These are phyloP conservation scores for Scaptodrosophila lebanonensis DNA, from an alignment of 1,140 invertebrate species.

Conservation along the genomic window DNA sequence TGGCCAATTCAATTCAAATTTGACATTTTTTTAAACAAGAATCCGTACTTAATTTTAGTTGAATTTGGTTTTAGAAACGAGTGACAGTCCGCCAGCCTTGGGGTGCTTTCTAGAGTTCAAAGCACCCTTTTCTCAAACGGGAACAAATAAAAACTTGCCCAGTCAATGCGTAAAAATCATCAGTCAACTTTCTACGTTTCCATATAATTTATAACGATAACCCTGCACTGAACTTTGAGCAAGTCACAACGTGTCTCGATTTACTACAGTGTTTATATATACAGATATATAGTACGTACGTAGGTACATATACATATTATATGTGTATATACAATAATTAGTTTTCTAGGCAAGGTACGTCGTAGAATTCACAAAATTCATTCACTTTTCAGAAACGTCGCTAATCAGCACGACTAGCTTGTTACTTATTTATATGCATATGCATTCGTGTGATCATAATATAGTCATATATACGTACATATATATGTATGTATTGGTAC, in stretches of 20 bases:
- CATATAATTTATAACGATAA: constrained; percentile 47
- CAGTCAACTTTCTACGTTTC: constrained; percentile 43
- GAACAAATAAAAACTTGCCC: constrained; percentile 28
- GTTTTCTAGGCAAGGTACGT: constrained; percentile 36
- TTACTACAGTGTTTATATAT: too few relatives aligned
- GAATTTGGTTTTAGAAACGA: too few relatives aligned
- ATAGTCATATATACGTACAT: background rate
- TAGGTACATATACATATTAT: constrained; percentile 1
- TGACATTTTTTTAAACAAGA: too few relatives aligned
- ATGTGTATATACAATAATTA: constrained; percentile 19
- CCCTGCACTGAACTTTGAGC: constrained; percentile 25
- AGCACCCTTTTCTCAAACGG: constrained; percentile 18
- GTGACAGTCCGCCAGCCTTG: too few relatives aligned
- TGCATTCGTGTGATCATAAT: constrained; percentile 1
- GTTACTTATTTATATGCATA: too few relatives aligned
- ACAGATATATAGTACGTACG: too few relatives aligned
- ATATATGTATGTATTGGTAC: background rate
- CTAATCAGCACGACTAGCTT: constrained; percentile 46
- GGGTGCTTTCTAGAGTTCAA: constrained; percentile 29
- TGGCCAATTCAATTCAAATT: too few relatives aligned
- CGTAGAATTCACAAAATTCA: constrained; percentile 35
- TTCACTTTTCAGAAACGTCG: constrained; percentile 37
- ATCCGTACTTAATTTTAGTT: too few relatives aligned
- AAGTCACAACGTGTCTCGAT: constrained; percentile 21
- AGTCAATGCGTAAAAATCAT: too few relatives aligned